Evolutionary conservation across 2,113 vertebrate genomes (phyloP), one percentile per base, ranked within the genome.

Genomic region (Lophius piscatorius): DNA sequence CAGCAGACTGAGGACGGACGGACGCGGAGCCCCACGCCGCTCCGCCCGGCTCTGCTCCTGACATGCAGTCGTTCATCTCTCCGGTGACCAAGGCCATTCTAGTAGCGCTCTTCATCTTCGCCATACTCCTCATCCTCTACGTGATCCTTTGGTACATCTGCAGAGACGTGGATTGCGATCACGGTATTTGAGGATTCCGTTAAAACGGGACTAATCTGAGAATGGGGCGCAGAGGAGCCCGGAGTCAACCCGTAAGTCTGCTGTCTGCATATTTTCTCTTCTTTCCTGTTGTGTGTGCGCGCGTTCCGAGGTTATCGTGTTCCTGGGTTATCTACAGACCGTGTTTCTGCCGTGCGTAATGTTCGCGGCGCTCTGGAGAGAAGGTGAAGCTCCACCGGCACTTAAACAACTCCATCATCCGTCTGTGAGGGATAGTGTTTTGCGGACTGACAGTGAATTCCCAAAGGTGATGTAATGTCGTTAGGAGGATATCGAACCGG

Each of bases 61-160:
- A 90, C 93, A 98, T 98, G 96, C 96, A 98, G 94, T 92, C 95
- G 88, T 73, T 97, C 85, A 94, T 98, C 72, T 97, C 96, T 73
- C 96, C 96, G 63, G 93, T 98, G 88, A 97, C 92, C 89, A 98
- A 97, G 91, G 96, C 96, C 70, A 91, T 98, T 82, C 92, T 98
- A 66, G 95, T 98, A 69, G 96, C 94, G 59, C 90, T 98, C 39
- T 98, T 98, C 89, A 97, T 98, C 88, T 96, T 98, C 89, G 96
- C 96, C 87, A 98, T 98, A 85, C 93, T 98, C 50, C 93, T 98
- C 76, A 98, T 98, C 87, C 95, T 98, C 42, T 98, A 98, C 87
- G 96, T 98, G 88, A 98, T 98, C 78, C 92, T 98, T 18, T 98
- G 96, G 96, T 98, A 98, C 91, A 98, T 98, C 84, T 98, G 96